A percentile compares a stretch with the other conserved stretches of the same genome.
Conservation (phyloP, 2,797 vertebrate species). For the Pantherophis alleghaniensis region DNA sequence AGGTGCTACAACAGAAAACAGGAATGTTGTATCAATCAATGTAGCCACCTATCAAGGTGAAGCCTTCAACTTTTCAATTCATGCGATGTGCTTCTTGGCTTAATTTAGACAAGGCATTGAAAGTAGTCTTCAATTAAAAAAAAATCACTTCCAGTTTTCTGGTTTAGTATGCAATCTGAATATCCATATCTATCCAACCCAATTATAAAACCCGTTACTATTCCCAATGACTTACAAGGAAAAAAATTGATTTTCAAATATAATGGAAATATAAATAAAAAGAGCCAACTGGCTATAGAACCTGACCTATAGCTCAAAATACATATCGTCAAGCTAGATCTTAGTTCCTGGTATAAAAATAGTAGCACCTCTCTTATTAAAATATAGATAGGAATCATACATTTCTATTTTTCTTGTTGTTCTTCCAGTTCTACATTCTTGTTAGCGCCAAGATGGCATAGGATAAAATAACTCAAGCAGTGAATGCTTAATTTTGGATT, state of each 20-base stretch:
- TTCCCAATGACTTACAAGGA: neutral
- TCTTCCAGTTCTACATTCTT: neutral
- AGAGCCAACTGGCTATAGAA: neutral
- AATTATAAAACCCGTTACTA: neutral
- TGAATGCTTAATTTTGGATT: neutral
- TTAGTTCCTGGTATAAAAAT: neutral
- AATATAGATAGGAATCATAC: neutral
- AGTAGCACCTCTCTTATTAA: neutral
- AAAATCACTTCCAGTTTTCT: neutral
- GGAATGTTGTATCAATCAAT: neutral
- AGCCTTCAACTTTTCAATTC: neutral
- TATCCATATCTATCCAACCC: neutral
- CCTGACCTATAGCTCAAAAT: neutral
- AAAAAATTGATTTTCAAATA: neutral
- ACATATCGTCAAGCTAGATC: neutral
- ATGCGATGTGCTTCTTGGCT: neutral
- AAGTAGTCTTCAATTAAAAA: neutral
- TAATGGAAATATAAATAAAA: neutral
- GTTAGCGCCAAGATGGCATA: neutral
- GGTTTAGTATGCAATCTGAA: neutral
- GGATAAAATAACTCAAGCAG: neutral
- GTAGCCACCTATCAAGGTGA: neutral
- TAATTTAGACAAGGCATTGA: neutral
- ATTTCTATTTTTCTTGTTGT: neutral
- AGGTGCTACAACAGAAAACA: neutral